A percentile compares a stretch with the other conserved stretches of the same genome.
Conservation (phyloP, 35 echinoderm and acorn worm species). For the Lytechinus pictus region DNA sequence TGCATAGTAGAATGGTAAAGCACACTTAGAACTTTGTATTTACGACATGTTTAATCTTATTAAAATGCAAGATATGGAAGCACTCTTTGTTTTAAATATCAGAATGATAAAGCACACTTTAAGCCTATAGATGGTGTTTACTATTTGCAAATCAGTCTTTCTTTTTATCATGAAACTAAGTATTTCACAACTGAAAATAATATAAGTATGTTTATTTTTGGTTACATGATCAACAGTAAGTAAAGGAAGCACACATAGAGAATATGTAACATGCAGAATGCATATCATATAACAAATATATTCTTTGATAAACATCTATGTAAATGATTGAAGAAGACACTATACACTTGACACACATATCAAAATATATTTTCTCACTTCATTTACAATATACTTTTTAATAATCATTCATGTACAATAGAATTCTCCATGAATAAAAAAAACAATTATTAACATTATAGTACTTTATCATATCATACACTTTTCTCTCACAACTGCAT, state of each 20-base stretch:
- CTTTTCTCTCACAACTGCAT: background rate
- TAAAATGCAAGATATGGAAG: no score
- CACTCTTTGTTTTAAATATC: no score
- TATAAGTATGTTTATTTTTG: background rate
- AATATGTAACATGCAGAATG: background rate
- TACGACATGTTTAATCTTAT: no score
- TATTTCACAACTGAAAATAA: background rate
- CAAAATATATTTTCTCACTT: conserved; percentile 7
- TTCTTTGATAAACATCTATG: conserved; percentile 20
- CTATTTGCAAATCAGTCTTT: background rate
- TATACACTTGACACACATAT: background rate
- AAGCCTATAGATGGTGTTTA: background rate
- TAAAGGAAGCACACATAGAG: background rate
- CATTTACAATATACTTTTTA: background rate
- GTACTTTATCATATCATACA: background rate
- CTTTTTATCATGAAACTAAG: background rate
- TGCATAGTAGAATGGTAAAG: background rate
- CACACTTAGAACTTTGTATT: no score
- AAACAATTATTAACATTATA: background rate
- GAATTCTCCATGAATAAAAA: background rate
- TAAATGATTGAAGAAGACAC: background rate
- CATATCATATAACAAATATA: conserved; percentile 1
- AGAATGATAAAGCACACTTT: background rate
- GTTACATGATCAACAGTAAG: background rate
- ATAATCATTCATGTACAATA: background rate